Evolutionary conservation across 2,888 invertebrate genomes (phyloP), one percentile per base, ranked within the genome.

Genomic region (Cenopis cana): DNA sequence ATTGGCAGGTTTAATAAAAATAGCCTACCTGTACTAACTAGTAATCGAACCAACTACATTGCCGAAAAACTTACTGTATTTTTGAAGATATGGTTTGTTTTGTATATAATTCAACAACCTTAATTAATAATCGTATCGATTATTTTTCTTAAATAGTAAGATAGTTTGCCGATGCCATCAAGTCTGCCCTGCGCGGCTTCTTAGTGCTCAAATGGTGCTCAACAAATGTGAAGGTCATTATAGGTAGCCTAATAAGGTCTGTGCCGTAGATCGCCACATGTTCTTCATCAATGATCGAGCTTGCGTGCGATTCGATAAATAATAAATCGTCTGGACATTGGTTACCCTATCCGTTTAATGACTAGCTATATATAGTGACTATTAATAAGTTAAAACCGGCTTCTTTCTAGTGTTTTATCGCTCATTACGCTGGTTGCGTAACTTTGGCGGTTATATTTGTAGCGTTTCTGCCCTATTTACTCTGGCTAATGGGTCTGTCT

Each of bases 351-450:
- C 24, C 14, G 6, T 12, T 20, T 24, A 24, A 29, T 17, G 24
- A 52, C 59, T 14, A 29, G 36, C 59, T 68, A 68, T 52, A 66
- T 70, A 66, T 60, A 70, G 46, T 12, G n/a, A 12, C 59, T 59
- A 70, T 70, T 70, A 69, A 54, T 57, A 59, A 66, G 54, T 65
- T 66, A 66, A 55, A 66, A 60, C 24, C 18, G 70, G 60, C 20
- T 24, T 24, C 52, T 46, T 17, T n/a, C 59, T 46, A 66, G 54
- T 60, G 18, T 24, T 20, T 65, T 65, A 54, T 60, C 41, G 65
- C 46, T 66, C 65, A 66, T 66, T 65, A 65, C 69, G 50, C 56
- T 38, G 36, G 41, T 69, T 69, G 69, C 69, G 64, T 65, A 69
- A 69, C 64, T 50, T 68, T 52, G 41, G 55, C 46, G 33, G 29